phyloP scores from a whole-genome alignment of 2,113 vertebrate species.

The Motacilla tschutschensis region DNA sequence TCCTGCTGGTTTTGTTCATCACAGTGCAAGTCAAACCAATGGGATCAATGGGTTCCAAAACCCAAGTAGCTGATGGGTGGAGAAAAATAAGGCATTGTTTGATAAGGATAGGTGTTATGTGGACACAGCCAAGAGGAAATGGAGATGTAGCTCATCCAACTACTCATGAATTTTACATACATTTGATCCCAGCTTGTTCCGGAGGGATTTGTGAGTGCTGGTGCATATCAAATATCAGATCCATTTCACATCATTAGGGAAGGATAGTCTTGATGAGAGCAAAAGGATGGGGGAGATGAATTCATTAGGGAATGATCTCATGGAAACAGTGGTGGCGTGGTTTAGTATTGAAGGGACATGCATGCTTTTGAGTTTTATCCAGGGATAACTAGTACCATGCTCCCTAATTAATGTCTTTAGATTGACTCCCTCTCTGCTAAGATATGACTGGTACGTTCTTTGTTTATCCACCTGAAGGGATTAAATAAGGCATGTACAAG shows the following conservation, averaged over 20 bases:
- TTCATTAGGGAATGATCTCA: not conserved
- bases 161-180: not conserved
- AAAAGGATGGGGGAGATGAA: not conserved
- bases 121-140: not conserved
- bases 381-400: not conserved
- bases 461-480: constrained; percentile 5
- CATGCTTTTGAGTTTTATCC: not conserved
- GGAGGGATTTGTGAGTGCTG: not conserved
- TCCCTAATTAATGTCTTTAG: not conserved
- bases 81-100: not conserved
- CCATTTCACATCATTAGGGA: not conserved
- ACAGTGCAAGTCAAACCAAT: not conserved
- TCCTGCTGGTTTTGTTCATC: not conserved
- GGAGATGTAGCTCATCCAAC: accelerated
- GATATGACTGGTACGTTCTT: accelerated
- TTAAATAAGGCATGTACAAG: constrained; percentile 15
- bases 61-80: not conserved
- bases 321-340: not conserved
- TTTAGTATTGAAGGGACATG: not conserved
- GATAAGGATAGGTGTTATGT: not conserved
- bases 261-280: not conserved
- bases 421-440: not conserved
- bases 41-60: not conserved
- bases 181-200: not conserved
- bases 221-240: not conserved